Conservation (phyloP, 2,113 vertebrate genomes). For the Corythornis vintsioides region DNA sequence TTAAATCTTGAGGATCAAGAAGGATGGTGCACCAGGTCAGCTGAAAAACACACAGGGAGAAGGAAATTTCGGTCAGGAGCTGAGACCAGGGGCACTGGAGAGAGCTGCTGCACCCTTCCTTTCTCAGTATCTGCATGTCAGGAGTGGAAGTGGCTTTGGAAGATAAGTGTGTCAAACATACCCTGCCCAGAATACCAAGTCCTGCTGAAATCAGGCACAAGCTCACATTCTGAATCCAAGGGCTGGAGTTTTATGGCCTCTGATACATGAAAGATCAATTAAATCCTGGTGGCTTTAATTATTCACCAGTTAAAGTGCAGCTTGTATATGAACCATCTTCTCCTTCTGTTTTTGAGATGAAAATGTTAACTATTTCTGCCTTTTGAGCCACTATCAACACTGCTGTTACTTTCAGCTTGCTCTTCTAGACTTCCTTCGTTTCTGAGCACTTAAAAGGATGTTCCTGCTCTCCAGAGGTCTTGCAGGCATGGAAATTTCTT, state of each 20-base stretch:
- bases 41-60: background rate
- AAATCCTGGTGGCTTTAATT: background rate
- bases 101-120: background rate
- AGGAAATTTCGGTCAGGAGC: background rate
- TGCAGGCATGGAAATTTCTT: background rate
- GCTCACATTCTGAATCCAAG: background rate
- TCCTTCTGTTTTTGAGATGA: background rate
- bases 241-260: background rate
- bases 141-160: accelerated
- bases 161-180: background rate
- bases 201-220: background rate
- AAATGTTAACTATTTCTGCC: background rate
- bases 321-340: background rate
- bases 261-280: background rate
- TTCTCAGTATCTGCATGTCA: background rate
- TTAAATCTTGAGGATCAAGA: background rate
- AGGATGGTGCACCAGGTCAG: no score
- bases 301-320: background rate
- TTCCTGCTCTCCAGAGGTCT: background rate
- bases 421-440: background rate
- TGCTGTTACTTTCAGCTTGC: no score
- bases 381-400: background rate
- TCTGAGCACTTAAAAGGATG: background rate
- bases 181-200: accelerated
- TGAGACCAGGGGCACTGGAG: background rate